Base-by-base conservation (phyloP, 2,113 vertebrate species). In the Chaetura pelagica region DNA sequence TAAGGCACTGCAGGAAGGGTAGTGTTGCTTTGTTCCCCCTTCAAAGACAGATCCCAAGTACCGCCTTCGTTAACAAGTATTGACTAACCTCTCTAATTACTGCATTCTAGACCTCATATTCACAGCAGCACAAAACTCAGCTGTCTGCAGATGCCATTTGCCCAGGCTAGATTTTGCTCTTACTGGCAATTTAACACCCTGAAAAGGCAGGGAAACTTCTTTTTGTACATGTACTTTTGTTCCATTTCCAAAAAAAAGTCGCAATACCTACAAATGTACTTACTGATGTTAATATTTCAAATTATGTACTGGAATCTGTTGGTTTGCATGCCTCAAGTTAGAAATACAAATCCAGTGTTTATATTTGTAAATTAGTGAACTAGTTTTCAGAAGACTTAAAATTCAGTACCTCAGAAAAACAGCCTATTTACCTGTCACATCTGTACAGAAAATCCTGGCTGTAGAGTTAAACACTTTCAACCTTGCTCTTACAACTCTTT, bases 21-120 rank as follows among this genome's bases (percentile, higher is more conserved):
- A 84, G 48, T 0, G 0, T 23, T 79, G 69, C 66, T 74, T 62
- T 91, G 34, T 57, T 89, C 35, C 67, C 46, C 20, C 6, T 64
- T 77, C 67, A 93, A 91, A 94, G 32, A 57, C 20, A 63, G 38
- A 91, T 35, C n/a, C 58, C 55, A 66, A 79, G 87, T 52, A 73
- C 49, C 80, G 67, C 71, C 55, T 62, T 79, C 27, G 11, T 89
- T 88, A 93, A 82, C 34, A 63, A 48, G 12, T 89, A 91, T 78
- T 79, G 93, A 91, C 81, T 51, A 32, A 38, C 38, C 12, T 48
- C 59, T 71, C 84, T 82, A 88, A 96, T 75, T 88, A 74, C 79
- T 68, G 66, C 63, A 78, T 54, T 85, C 71, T 55, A 72, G 20
- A 87, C 22, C 24, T 89, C 8, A 7, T 30, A 93, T 88, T 55